These are phyloP conservation scores for Brassicogethes aeneus DNA, from an alignment of 2,888 invertebrate genomes.

Conservation along the genomic window DNA sequence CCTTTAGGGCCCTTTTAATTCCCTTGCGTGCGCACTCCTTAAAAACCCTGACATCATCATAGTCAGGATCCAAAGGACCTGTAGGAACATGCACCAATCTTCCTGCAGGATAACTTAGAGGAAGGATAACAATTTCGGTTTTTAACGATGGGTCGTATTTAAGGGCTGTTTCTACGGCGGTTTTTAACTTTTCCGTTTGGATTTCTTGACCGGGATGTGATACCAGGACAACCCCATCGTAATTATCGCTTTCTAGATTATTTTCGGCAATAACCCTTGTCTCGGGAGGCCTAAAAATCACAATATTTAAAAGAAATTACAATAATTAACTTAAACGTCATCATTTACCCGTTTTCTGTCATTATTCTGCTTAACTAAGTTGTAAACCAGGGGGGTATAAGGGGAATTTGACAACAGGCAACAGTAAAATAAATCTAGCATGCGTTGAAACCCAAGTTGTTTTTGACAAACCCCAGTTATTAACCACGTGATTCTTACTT, in stretches of 20 bases:
- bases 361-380: too few species aligned
- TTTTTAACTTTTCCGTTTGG: slow-evolving; percentile 42
- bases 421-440: too few species aligned
- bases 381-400: too few species aligned
- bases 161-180: slow-evolving; percentile 35
- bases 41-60: slow-evolving; percentile 68
- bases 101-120: slow-evolving; percentile 54
- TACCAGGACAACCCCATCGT: slow-evolving; percentile 56
- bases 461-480: too few species aligned
- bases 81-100: slow-evolving; percentile 65
- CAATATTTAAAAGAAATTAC: neutral
- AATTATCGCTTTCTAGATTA: slow-evolving; percentile 28
- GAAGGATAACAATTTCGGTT: slow-evolving; percentile 51
- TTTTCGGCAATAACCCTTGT: slow-evolving; percentile 17
- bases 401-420: too few species aligned
- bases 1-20: slow-evolving; percentile 68
- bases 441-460: too few species aligned
- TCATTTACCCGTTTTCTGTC: slow-evolving; percentile 14
- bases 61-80: slow-evolving; percentile 68
- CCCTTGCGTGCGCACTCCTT: slow-evolving; percentile 71
- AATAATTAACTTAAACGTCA: neutral
- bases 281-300: slow-evolving; percentile 19
- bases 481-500: too few species aligned
- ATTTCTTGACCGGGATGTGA: slow-evolving; percentile 43
- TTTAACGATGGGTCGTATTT: slow-evolving; percentile 46